Conservation (phyloP, 2,888 invertebrate species). For the Drosophila cyrtoloma region DNA sequence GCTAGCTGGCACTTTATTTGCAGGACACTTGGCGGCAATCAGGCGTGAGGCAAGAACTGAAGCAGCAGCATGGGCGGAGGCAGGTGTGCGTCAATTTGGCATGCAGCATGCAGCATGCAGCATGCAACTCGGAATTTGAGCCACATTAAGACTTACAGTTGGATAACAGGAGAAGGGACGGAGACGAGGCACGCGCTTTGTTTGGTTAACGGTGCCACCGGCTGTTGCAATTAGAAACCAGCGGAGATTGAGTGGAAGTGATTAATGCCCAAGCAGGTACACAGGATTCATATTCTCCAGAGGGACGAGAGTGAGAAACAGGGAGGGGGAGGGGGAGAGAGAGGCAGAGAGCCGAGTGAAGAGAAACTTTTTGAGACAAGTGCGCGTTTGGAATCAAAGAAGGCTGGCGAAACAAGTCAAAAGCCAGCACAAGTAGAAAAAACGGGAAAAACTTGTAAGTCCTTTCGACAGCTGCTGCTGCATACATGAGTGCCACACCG, state of each 20-base stretch:
- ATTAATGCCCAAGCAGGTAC: conserved; percentile 54
- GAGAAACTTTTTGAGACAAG: conserved; percentile 43
- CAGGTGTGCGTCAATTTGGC: conserved; percentile 53
- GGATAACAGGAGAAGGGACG: conserved; percentile 39
- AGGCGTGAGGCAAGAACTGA: conserved; percentile 37
- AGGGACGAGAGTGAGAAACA: not conserved
- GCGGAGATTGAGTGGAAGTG: conserved; percentile 63
- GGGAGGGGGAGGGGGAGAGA: not conserved
- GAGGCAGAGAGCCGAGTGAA: not conserved
- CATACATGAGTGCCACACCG: conserved; percentile 55
- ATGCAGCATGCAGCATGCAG: conserved; percentile 48
- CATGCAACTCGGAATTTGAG: conserved; percentile 62
- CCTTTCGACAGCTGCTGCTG: conserved; percentile 76
- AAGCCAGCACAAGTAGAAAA: conserved; percentile 61
- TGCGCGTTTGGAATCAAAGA: conserved; percentile 52
- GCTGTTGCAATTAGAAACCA: conserved; percentile 62
- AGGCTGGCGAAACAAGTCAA: conserved; percentile 56
- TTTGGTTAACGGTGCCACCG: conserved; percentile 51
- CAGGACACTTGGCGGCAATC: conserved; percentile 54
- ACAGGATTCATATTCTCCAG: conserved; percentile 1
- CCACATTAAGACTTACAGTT: conserved; percentile 62
- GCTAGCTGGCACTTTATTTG: conserved; percentile 50
- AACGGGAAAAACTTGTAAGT: conserved; percentile 69
- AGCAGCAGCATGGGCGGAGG: conserved; percentile 17
- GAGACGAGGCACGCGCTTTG: conserved; percentile 38